Evolutionary conservation across 1,140 invertebrate species (phyloP).

Genomic region (Dolichoris vasculosae): DNA sequence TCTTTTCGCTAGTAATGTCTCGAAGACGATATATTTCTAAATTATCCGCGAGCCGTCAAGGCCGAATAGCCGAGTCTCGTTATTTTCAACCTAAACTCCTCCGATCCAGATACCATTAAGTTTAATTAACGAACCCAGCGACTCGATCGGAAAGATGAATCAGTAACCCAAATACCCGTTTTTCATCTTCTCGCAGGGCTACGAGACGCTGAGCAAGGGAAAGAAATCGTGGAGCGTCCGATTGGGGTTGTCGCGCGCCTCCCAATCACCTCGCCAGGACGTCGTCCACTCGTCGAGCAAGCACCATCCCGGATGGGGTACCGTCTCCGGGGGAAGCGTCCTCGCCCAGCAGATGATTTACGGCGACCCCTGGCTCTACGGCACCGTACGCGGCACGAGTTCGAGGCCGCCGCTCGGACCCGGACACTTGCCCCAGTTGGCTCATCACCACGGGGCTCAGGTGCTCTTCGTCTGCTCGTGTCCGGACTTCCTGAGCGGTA

Average conservation of each 20-base stretch:
- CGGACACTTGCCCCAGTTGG: neutral
- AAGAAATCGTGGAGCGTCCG: conserved; percentile 74
- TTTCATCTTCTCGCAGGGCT: conserved; percentile 58
- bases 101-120: too few species aligned
- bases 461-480: conserved; percentile 85
- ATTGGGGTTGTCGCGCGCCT: conserved; percentile 68
- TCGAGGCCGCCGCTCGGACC: conserved; percentile 57
- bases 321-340: conserved; percentile 75
- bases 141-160: too few species aligned
- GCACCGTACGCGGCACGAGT: conserved; percentile 77
- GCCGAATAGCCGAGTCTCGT: too few species aligned
- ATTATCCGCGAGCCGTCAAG: too few species aligned
- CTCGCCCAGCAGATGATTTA: conserved; percentile 88
- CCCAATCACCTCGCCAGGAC: conserved; percentile 61
- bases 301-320: conserved; percentile 70
- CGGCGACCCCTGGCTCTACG: conserved; percentile 87
- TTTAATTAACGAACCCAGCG: too few species aligned
- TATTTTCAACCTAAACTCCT: too few species aligned
- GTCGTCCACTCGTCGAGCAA: neutral
- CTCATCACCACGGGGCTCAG: conserved; percentile 69
- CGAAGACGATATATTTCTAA: too few species aligned
- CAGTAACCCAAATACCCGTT: too few species aligned
- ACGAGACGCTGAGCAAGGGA: conserved; percentile 71
- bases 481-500: conserved; percentile 83
- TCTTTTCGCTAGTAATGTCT: too few species aligned